phyloP scores from a whole-genome alignment of 2,888 invertebrate species.

The Mythimna vitellina region DNA sequence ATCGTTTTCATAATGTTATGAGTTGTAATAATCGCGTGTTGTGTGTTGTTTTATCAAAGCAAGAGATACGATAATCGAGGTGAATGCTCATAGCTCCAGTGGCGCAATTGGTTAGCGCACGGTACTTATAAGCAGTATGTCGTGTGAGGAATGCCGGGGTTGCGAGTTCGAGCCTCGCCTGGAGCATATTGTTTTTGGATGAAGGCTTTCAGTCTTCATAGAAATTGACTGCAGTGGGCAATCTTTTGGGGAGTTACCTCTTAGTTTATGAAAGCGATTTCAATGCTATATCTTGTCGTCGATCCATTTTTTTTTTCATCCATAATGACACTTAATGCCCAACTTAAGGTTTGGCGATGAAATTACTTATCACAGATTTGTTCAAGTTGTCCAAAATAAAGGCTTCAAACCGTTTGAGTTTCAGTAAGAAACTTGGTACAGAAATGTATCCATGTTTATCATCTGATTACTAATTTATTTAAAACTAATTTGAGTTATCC shows the following conservation, averaged over 20 bases:
- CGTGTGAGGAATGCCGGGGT: constrained; percentile 68
- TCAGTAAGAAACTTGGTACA: too few relatives aligned
- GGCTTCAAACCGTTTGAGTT: background rate
- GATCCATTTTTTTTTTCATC: background rate
- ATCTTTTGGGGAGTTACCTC: background rate
- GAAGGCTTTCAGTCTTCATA: background rate
- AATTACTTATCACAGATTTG: background rate
- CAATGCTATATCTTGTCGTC: background rate
- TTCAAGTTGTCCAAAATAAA: background rate
- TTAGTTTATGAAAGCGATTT: background rate
- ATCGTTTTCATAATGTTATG: constrained; percentile 4
- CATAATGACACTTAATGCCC: background rate
- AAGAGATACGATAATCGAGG: constrained; percentile 27
- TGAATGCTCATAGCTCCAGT: constrained; percentile 94
- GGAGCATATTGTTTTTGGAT: constrained; percentile 60
- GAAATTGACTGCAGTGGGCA: background rate
- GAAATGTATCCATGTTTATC: background rate
- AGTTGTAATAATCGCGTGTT: background rate
- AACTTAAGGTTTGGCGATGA: background rate
- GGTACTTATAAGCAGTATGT: constrained; percentile 99
- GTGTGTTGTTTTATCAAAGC: background rate
- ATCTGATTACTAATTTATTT: background rate
- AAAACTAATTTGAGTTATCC: background rate
- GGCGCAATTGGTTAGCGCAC: constrained; percentile 99
- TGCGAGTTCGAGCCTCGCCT: constrained; percentile 69